Conservation (phyloP, 2,113 vertebrate species). For the Struthio camelus region DNA sequence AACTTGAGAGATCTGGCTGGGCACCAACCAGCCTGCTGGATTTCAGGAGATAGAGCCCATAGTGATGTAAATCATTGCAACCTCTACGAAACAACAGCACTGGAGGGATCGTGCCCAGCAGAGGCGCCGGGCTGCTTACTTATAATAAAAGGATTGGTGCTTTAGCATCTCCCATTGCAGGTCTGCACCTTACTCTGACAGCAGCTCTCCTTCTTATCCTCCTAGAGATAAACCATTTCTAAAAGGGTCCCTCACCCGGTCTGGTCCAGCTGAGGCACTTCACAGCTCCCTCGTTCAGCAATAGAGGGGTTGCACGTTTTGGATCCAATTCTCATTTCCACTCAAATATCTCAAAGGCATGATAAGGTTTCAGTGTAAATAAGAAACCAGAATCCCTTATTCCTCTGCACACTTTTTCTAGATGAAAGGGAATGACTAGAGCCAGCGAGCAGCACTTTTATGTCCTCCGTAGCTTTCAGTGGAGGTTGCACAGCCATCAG, state of each 20-base stretch:
- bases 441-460: not conserved
- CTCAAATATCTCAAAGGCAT: not conserved
- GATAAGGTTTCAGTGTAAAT: not conserved
- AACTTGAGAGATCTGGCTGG: not conserved
- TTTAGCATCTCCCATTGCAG: not conserved
- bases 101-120: not conserved
- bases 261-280: not conserved
- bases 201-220: not conserved
- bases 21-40: not conserved
- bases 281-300: not conserved
- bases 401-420: not conserved
- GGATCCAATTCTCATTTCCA: not conserved
- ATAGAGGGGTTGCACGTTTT: not conserved
- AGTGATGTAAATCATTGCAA: fast-evolving
- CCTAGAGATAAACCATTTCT: not conserved
- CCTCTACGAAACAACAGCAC: not conserved
- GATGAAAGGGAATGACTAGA: not conserved
- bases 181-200: not conserved
- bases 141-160: not conserved
- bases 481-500: not conserved
- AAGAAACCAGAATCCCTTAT: not conserved
- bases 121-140: not conserved
- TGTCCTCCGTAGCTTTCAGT: not conserved
- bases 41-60: not conserved
- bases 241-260: not conserved